Percentiles rank a stretch among this genome's conserved stretches.
These are phyloP conservation scores for Stenolophus ochropezus DNA, from an alignment of 2,888 invertebrate genomes.

Conservation along the genomic window DNA sequence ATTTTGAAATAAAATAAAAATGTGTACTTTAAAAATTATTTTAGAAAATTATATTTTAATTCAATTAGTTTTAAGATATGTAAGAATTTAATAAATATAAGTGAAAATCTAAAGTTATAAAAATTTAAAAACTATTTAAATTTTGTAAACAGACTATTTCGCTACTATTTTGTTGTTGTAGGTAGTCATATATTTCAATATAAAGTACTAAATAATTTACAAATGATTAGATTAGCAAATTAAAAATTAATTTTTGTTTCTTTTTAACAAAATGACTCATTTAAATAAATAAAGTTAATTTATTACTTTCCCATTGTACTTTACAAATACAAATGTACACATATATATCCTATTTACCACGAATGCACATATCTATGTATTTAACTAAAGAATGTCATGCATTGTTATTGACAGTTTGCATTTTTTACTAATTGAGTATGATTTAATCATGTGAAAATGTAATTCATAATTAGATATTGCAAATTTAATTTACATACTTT, in stretches of 20 bases:
- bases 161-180: too few relatives aligned
- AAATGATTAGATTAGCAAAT: background rate
- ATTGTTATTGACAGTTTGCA: background rate
- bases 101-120: too few relatives aligned
- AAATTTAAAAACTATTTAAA: too few relatives aligned
- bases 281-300: background rate
- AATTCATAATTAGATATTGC: background rate
- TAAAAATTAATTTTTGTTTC: background rate
- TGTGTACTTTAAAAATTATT: too few relatives aligned
- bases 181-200: too few relatives aligned
- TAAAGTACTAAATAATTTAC: too few relatives aligned
- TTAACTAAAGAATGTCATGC: background rate
- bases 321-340: background rate
- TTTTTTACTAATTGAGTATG: background rate
- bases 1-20: too few relatives aligned
- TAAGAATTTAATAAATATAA: too few relatives aligned
- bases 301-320: background rate
- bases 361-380: background rate
- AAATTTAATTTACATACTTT: background rate
- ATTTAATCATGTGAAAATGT: background rate
- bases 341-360: background rate
- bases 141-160: too few relatives aligned
- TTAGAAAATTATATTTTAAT: too few relatives aligned
- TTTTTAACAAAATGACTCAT: constrained; percentile 3
- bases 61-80: too few relatives aligned